Conservation (phyloP, 2,797 vertebrate genomes). For the Gymnocypris eckloni region DNA sequence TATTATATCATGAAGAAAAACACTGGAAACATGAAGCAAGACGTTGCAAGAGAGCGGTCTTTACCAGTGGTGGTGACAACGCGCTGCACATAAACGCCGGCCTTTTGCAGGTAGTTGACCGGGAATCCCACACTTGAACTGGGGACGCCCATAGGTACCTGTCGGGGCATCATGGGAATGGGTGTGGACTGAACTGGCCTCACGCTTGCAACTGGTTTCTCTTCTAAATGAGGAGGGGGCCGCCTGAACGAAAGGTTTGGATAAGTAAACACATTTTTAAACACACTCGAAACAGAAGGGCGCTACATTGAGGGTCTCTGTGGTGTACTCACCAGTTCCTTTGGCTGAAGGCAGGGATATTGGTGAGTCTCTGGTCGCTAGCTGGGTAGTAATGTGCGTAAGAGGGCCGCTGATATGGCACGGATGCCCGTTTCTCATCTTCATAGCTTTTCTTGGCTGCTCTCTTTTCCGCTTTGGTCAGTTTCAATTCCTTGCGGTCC, state of each 20-base stretch:
- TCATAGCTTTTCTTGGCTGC: conserved; percentile 98
- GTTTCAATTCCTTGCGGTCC: conserved; percentile 96
- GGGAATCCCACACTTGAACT: conserved; percentile 88
- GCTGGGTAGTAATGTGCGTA: conserved; percentile 97
- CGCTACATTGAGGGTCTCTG: too few species aligned
- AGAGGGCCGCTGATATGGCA: conserved; percentile 94
- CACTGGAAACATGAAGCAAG: not conserved
- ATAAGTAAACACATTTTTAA: not conserved
- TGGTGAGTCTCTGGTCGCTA: conserved; percentile 89
- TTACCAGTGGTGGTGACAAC: conserved; percentile 96
- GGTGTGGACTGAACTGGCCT: conserved; percentile 97
- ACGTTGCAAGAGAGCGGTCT: not conserved
- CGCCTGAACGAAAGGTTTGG: conserved; percentile 77
- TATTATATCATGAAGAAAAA: not conserved
- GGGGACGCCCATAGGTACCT: conserved; percentile 85
- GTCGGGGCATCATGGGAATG: conserved; percentile 98
- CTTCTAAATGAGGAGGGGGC: conserved; percentile 86
- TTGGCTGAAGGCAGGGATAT: conserved; percentile 94
- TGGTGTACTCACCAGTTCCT: conserved; percentile 88
- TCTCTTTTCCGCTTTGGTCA: conserved; percentile 98
- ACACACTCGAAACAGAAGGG: not conserved
- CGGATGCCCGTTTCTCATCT: conserved; percentile 96
- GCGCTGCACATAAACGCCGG: conserved; percentile 95
- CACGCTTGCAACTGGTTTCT: conserved; percentile 96
- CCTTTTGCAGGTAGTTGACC: conserved; percentile 95